Conservation (phyloP, 2,888 invertebrate genomes). For the Agelastica alni region DNA sequence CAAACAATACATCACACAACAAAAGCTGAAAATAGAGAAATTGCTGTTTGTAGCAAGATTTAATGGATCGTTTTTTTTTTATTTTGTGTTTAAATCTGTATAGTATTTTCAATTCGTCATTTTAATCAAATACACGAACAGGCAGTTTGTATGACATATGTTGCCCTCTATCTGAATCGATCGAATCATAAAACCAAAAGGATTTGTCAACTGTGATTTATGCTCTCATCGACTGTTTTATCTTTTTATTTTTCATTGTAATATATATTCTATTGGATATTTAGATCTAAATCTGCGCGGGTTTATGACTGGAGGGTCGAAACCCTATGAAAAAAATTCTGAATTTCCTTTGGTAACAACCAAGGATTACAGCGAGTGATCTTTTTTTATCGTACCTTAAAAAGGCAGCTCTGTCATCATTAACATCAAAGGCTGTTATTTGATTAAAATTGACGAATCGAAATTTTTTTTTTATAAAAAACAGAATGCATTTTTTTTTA, state of each 20-base stretch:
- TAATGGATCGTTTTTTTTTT: slow-evolving; percentile 15
- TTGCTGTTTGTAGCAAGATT: slow-evolving; percentile 15
- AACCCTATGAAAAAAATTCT: too few species aligned
- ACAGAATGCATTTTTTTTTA: too few species aligned
- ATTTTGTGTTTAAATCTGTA: slow-evolving; percentile 13
- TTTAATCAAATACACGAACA: slow-evolving; percentile 13
- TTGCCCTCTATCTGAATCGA: slow-evolving; percentile 11
- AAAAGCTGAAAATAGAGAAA: slow-evolving; percentile 4
- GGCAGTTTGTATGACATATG: slow-evolving; percentile 4
- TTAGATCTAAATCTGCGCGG: too few species aligned
- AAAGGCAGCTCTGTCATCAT: too few species aligned
- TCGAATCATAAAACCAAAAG: slow-evolving; percentile 10
- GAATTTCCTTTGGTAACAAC: too few species aligned
- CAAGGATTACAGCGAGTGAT: too few species aligned
- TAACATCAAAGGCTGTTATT: too few species aligned
- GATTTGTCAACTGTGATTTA: slow-evolving; percentile 18
- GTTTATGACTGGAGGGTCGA: too few species aligned
- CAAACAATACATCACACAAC: slow-evolving; percentile 5
- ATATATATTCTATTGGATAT: too few species aligned
- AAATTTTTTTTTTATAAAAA: too few species aligned
- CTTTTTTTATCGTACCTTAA: too few species aligned
- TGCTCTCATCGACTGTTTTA: background rate
- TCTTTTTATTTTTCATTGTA: slow-evolving; percentile 7
- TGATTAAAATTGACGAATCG: too few species aligned
- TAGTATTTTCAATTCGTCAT: slow-evolving; percentile 13